A percentile compares a stretch with the other conserved stretches of the same genome.
These are phyloP conservation scores for Pyrrhosoma nymphula DNA, from an alignment of 2,888 invertebrate species.

Conservation along the genomic window DNA sequence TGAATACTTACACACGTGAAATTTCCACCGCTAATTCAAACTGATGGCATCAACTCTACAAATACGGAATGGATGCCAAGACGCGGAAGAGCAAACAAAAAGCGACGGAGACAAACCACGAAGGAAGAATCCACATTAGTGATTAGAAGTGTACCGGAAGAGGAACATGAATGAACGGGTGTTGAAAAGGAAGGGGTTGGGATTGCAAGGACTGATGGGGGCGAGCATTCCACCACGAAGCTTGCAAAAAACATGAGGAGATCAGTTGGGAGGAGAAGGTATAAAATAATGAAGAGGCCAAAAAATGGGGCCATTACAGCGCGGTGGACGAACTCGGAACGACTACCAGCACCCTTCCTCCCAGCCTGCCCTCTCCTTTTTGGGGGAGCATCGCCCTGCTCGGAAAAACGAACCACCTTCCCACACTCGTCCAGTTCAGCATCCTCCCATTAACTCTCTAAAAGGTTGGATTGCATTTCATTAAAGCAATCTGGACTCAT, in stretches of 20 bases:
- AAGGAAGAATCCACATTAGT: neutral
- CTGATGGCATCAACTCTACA: no score
- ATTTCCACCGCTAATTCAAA: no score
- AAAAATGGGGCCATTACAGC: slow-evolving; percentile 37
- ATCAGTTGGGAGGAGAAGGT: neutral
- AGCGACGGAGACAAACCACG: no score
- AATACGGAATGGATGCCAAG: no score
- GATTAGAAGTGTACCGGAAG: neutral
- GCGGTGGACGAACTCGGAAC: slow-evolving; percentile 10
- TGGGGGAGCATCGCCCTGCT: neutral
- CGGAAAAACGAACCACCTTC: neutral
- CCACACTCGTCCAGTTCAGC: neutral
- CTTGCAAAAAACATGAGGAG: neutral
- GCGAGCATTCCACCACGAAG: neutral
- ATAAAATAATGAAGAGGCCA: slow-evolving; percentile 26
- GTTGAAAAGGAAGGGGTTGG: neutral
- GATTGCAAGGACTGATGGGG: neutral
- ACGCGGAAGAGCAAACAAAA: no score
- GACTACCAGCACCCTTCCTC: neutral
- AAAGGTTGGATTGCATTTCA: neutral
- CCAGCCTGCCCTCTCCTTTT: neutral
- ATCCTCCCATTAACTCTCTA: neutral
- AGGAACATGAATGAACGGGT: no score
- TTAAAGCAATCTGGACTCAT: neutral
- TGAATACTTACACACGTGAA: no score